Conservation (phyloP, 2,113 vertebrate genomes). For the Rhinoderma darwinii region DNA sequence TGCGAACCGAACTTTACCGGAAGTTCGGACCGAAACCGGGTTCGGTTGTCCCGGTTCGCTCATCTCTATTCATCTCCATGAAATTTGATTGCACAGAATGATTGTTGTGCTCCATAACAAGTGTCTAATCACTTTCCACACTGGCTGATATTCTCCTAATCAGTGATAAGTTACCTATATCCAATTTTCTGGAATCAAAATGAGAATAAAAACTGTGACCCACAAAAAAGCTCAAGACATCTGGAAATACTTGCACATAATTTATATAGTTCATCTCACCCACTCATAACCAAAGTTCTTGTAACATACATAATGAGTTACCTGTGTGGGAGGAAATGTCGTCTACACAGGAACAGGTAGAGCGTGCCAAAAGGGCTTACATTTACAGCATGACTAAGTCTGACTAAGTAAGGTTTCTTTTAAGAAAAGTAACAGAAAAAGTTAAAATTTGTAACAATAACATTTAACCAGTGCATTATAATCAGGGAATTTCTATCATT, state of each 20-base stretch:
- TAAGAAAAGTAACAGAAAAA: not conserved
- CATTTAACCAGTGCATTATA: not conserved
- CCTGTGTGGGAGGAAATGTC: constrained; percentile 33
- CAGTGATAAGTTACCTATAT: not conserved
- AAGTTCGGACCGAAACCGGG: no score
- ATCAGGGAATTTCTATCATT: not conserved
- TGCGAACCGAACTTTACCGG: no score
- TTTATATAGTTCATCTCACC: not conserved
- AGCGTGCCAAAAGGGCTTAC: not conserved
- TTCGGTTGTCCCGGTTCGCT: no score
- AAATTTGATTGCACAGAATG: not conserved
- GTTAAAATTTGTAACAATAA: not conserved
- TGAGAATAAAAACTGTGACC: not conserved
- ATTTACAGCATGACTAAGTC: not conserved
- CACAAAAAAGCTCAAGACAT: not conserved
- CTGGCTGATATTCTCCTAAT: not conserved
- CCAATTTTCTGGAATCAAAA: not conserved
- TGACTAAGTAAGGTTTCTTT: not conserved
- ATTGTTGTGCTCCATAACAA: not conserved
- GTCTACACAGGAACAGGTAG: not conserved
- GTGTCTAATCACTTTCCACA: constrained; percentile 4
- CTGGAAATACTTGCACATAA: not conserved
- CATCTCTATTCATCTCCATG: no score
- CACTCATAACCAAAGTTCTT: constrained; percentile 27
- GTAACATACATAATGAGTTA: constrained; percentile 6